A percentile compares a stretch with the other conserved stretches of the same genome.
These are phyloP conservation scores for Macropus fuliginosus DNA, from an alignment of 2,797 vertebrate genomes.

Conservation along the genomic window DNA sequence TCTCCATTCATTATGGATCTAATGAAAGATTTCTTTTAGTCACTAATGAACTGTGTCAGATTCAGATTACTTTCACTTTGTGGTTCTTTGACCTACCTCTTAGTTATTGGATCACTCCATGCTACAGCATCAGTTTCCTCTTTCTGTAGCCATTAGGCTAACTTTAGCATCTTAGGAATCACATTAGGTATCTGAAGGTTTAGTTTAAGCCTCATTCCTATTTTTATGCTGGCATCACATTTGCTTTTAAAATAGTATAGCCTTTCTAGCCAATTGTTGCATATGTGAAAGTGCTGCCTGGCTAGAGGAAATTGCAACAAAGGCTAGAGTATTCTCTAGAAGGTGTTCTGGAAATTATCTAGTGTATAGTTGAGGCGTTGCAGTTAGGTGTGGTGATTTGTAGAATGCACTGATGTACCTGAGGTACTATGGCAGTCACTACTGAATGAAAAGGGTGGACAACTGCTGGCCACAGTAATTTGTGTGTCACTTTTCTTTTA, in stretches of 20 bases:
- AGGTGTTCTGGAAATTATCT: constrained; percentile 22
- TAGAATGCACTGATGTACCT: neutral
- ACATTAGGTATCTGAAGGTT: neutral
- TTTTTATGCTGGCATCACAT: neutral
- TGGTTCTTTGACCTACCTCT: neutral
- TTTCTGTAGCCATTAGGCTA: neutral
- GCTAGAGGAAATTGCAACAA: neutral
- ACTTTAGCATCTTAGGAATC: neutral
- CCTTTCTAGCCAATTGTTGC: neutral
- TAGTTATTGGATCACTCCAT: neutral
- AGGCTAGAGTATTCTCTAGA: neutral
- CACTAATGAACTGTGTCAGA: neutral
- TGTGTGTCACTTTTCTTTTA: neutral
- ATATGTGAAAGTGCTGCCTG: neutral
- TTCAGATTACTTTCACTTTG: constrained; percentile 15
- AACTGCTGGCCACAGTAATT: neutral
- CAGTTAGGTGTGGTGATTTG: neutral
- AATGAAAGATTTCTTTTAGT: neutral
- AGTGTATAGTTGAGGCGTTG: neutral
- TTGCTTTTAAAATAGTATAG: constrained; percentile 35
- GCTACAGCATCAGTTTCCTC: constrained; percentile 38
- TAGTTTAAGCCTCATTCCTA: neutral
- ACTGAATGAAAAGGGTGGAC: neutral
- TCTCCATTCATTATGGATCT: constrained; percentile 8
- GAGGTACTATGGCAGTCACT: neutral